Base-by-base conservation (phyloP, 92 coral and sea anemone species). In the Porites rus region DNA sequence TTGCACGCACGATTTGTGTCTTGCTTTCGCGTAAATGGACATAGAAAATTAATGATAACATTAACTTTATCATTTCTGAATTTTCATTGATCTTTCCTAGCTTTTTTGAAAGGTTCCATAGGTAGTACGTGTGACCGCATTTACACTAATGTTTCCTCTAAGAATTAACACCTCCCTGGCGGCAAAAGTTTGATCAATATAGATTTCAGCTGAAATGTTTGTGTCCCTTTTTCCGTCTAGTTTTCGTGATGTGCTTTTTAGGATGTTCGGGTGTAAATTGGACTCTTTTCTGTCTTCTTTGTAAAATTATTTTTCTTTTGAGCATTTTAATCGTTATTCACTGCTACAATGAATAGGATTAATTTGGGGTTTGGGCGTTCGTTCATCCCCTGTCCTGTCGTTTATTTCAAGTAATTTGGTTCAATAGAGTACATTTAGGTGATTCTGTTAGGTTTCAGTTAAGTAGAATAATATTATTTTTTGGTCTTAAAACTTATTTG, bases 401-500 rank as follows among this genome's bases (percentile, higher is more conserved):
- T 12, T 68, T 28, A 31, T 50, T 50, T 56, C 1, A 1, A 9
- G 12, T 25, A 66, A 58, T 28, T 13, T 54, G 86, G n/a, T 25
- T 65, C 20, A 21, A 10, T n/a, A 43, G 53, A 18, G 20, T 16
- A 43, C 58, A 17, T 62, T 38, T 8, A 64, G 6, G 56, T 53
- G 69, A 10, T 38, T 12, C 64, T 59, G 72, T 22, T 67, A 79
- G 68, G 73, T 22, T 79, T 69, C 46, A 73, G 17, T 38, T 71
- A 69, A 11, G 69, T 28, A 10, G 10, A 74, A 69, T 81, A 71
- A 81, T 71, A 81, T 81, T 69, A 7, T 81, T 81, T 71, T 81
- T 81, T 8, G 14, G 50, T 54, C 85, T 9, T 17, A 70, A 81
- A 81, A 70, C 75, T 69, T 81, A 77, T 81, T 71, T 81, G 77